Conservation (phyloP, 2,888 invertebrate species). For the Acrocera orbiculus region DNA sequence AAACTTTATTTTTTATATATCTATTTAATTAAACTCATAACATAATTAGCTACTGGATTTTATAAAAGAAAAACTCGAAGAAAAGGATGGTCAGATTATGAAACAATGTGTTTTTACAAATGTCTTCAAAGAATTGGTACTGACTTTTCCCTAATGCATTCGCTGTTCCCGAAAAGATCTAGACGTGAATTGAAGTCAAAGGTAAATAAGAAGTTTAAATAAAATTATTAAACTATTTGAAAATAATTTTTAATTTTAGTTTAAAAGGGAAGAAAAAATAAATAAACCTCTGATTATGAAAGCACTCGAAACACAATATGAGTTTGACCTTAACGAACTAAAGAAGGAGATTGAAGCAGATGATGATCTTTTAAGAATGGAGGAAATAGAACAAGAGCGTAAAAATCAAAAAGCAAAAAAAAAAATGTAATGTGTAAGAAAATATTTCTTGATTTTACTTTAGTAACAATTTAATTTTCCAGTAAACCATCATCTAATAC, state of each 20-base stretch:
- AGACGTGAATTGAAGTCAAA: conserved; percentile 76
- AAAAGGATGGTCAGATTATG: conserved; percentile 56
- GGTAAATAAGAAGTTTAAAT: conserved; percentile 20
- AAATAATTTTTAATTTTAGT: conserved; percentile 30
- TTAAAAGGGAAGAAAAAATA: conserved; percentile 73
- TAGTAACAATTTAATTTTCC: no score
- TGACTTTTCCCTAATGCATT: conserved; percentile 79
- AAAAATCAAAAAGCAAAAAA: not conserved
- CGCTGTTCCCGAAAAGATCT: conserved; percentile 60
- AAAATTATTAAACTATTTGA: not conserved
- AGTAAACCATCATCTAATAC: no score
- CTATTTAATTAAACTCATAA: no score
- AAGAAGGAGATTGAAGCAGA: conserved; percentile 36
- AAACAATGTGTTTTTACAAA: conserved; percentile 81
- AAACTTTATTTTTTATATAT: not conserved
- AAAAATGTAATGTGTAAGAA: not conserved
- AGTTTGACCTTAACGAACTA: conserved; percentile 47
- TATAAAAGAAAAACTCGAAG: conserved; percentile 49
- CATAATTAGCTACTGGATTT: conserved; percentile 43
- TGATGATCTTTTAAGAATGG: conserved; percentile 25
- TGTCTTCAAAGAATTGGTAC: conserved; percentile 80
- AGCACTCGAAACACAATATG: conserved; percentile 49
- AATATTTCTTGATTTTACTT: no score
- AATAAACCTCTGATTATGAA: conserved; percentile 58
- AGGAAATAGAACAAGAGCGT: conserved; percentile 15